Percentiles rank a stretch among this genome's conserved stretches.
phyloP scores from a whole-genome alignment of 2,888 invertebrate genomes.

The Deroplatys truncata region DNA sequence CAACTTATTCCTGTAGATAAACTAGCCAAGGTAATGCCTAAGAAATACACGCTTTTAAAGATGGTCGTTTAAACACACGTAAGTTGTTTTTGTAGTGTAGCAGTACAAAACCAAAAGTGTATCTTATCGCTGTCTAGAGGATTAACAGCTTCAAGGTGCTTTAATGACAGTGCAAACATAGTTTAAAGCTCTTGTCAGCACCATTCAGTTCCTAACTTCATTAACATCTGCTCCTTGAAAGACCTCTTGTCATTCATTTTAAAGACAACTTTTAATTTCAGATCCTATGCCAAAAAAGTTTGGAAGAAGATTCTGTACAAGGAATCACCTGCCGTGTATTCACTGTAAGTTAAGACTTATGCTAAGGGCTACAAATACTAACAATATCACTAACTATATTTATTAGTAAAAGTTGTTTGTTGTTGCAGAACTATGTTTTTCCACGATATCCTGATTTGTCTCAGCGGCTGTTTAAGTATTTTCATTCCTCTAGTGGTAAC shows the following conservation, averaged over 20 bases:
- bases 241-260: neutral
- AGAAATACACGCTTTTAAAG: neutral
- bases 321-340: slow-evolving; percentile 54
- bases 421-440: slow-evolving; percentile 66
- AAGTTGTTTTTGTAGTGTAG: neutral
- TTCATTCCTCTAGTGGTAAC: slow-evolving; percentile 59
- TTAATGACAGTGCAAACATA: neutral
- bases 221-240: no score
- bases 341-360: neutral
- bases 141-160: neutral
- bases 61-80: neutral
- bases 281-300: slow-evolving; percentile 65
- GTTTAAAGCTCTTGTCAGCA: neutral
- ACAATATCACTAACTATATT: slow-evolving; percentile 17
- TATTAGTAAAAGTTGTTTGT: slow-evolving; percentile 21
- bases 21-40: slow-evolving; percentile 61
- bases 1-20: slow-evolving; percentile 71
- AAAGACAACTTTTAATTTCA: slow-evolving; percentile 41
- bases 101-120: neutral
- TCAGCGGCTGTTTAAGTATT: slow-evolving; percentile 60
- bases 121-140: neutral
- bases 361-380: neutral
- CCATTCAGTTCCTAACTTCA: neutral
- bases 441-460: slow-evolving; percentile 72
- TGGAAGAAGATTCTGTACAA: slow-evolving; percentile 64